A percentile compares a stretch with the other conserved stretches of the same genome.
Evolutionary conservation across 2,113 vertebrate species (phyloP).

Genomic region (Phyllostomus hastatus): DNA sequence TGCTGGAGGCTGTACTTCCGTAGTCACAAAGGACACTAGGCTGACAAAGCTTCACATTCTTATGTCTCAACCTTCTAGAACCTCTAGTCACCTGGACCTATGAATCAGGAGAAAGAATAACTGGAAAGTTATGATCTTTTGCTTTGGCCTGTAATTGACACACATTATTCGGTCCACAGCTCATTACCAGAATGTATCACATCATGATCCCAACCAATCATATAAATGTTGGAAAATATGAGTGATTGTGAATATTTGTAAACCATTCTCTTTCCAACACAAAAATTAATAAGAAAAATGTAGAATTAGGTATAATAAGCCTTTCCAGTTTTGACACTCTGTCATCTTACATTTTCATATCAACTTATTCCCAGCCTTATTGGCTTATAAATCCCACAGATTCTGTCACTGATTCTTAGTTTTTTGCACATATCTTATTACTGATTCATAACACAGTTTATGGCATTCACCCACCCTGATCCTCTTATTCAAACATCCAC

Average conservation of each 20-base stretch:
- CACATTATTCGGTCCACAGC: not conserved
- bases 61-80: not conserved
- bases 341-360: not conserved
- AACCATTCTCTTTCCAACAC: not conserved
- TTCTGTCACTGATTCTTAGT: not conserved
- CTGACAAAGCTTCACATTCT: not conserved
- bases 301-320: not conserved
- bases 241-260: not conserved
- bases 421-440: not conserved
- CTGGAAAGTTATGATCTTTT: not conserved
- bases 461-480: not conserved
- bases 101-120: not conserved
- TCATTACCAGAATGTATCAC: not conserved
- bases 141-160: not conserved
- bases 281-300: not conserved
- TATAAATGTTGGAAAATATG: not conserved
- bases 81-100: not conserved
- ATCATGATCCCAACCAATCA: not conserved
- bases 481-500: not conserved
- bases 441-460: not conserved
- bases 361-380: not conserved
- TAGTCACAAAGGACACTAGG: not conserved
- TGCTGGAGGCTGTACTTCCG: fast-evolving
- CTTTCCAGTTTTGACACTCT: not conserved
- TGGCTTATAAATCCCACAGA: not conserved